Evolutionary conservation across 2,888 invertebrate species (phyloP).

Genomic region (Seira ritae): DNA sequence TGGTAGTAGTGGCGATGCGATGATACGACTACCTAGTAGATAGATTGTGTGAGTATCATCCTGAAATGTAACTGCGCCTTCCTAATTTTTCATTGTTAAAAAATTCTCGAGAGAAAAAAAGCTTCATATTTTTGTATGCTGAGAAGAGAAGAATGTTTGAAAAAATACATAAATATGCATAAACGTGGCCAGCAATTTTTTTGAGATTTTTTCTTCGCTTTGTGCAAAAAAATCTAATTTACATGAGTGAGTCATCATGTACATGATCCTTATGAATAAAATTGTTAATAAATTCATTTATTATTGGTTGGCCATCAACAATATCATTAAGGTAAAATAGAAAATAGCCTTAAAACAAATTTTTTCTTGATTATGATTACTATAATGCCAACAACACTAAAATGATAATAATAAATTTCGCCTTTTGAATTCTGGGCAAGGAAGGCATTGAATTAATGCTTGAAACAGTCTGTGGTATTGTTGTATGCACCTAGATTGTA

Average conservation of each 20-base stretch:
- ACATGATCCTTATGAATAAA: constrained; percentile 7
- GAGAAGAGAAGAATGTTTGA: not conserved
- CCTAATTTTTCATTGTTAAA: constrained; percentile 1
- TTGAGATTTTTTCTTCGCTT: not conserved
- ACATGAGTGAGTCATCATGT: constrained; percentile 44
- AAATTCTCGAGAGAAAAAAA: not conserved
- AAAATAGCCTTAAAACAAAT: constrained; percentile 5
- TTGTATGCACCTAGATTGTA: no score
- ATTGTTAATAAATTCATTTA: constrained; percentile 7
- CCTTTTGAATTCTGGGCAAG: no score
- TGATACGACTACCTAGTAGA: not conserved
- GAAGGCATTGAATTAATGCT: no score
- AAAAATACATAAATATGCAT: constrained; percentile 7
- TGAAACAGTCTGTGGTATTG: no score
- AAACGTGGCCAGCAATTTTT: constrained; percentile 8
- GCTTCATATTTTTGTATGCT: not conserved
- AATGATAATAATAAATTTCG: no score
- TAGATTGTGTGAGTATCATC: not conserved
- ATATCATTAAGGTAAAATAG: not conserved
- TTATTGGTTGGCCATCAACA: constrained; percentile 3
- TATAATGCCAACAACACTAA: not conserved
- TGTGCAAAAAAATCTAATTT: constrained; percentile 35
- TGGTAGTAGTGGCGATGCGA: not conserved
- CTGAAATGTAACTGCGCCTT: not conserved
- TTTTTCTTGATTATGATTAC: constrained; percentile 4